These are phyloP conservation scores for Macroglossus sobrinus DNA, from an alignment of 2,113 vertebrate genomes.

Conservation along the genomic window DNA sequence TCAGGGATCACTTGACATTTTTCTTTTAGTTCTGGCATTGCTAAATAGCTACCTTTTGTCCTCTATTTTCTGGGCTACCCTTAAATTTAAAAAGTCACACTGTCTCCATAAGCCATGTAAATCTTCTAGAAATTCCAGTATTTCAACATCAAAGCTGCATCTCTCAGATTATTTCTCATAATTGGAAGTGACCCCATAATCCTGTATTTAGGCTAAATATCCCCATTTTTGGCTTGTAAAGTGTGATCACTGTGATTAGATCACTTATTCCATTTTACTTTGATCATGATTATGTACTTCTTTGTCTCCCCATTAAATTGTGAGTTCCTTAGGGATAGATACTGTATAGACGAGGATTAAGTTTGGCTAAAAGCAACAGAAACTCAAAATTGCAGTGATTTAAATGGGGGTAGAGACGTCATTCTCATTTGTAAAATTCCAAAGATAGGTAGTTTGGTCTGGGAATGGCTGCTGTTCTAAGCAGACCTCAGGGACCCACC, in stretches of 20 bases:
- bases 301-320: background rate
- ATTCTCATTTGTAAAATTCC: background rate
- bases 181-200: background rate
- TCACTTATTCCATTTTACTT: slow-evolving; percentile 12
- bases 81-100: background rate
- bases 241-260: background rate
- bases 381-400: background rate
- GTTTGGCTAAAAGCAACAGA: background rate
- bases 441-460: background rate
- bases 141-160: slow-evolving; percentile 8
- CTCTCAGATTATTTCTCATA: slow-evolving; percentile 19
- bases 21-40: background rate
- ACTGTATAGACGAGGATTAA: background rate
- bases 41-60: background rate
- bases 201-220: background rate
- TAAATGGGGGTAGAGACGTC: background rate
- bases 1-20: background rate
- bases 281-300: slow-evolving; percentile 24
- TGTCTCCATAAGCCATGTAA: background rate
- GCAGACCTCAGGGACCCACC: background rate
- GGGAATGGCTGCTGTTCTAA: background rate
- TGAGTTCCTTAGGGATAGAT: background rate
- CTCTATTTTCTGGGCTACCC: background rate
- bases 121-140: slow-evolving; percentile 13
- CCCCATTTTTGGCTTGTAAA: background rate